Percentiles rank a stretch among this genome's conserved stretches.
These are phyloP conservation scores for Clostera curtula DNA, from an alignment of 2,888 invertebrate genomes.

Conservation along the genomic window DNA sequence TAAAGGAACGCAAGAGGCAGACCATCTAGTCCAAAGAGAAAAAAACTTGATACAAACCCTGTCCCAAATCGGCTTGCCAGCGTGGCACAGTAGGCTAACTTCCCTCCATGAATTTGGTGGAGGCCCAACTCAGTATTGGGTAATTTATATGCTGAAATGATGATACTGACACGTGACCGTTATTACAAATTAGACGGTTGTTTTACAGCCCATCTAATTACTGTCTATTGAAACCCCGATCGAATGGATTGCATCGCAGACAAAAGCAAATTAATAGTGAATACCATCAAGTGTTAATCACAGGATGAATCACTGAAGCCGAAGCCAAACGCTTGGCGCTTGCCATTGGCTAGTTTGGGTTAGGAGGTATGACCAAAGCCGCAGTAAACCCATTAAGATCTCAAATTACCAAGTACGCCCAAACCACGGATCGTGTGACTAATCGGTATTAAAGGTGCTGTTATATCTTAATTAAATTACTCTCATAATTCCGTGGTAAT, in stretches of 20 bases:
- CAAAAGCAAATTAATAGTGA: slow-evolving; percentile 32
- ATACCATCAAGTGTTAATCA: slow-evolving; percentile 53
- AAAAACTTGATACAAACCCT: no score
- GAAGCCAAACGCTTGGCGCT: slow-evolving; percentile 28
- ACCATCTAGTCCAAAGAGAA: no score
- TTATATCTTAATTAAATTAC: slow-evolving; percentile 73
- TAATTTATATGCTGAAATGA: no score
- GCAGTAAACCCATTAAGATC: slow-evolving; percentile 61
- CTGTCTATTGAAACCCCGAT: slow-evolving; percentile 21
- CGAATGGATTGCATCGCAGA: slow-evolving; percentile 20
- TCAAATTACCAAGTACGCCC: slow-evolving; percentile 70
- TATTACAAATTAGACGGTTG: slow-evolving; percentile 12
- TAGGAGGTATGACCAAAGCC: slow-evolving; percentile 61
- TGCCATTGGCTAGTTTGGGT: slow-evolving; percentile 55
- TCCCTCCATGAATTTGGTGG: no score
- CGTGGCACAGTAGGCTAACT: no score
- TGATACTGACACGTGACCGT: no score
- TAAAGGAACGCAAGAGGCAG: no score
- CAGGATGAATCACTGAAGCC: slow-evolving; percentile 56
- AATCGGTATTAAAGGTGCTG: slow-evolving; percentile 69
- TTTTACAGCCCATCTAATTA: slow-evolving; percentile 14
- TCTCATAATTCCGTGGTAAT: slow-evolving; percentile 56
- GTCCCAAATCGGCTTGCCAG: no score
- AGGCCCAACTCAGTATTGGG: no score
- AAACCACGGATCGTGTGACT: slow-evolving; percentile 67